phyloP scores from a whole-genome alignment of 2,113 vertebrate genomes.

The Erpornis zantholeuca region DNA sequence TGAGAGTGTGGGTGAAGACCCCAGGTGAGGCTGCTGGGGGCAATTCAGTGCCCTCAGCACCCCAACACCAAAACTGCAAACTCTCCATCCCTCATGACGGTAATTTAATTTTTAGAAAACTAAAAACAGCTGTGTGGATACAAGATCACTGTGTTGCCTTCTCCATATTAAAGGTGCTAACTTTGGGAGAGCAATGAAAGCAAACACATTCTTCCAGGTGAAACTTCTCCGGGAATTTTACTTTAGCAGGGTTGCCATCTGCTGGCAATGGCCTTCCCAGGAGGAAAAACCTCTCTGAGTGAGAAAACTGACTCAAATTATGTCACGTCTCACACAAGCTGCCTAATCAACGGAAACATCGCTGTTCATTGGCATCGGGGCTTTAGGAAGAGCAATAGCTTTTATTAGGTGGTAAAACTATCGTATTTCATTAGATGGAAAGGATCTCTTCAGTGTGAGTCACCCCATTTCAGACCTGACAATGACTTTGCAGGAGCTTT shows the following conservation, averaged over 20 bases:
- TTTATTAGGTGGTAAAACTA: background rate
- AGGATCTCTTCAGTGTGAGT: background rate
- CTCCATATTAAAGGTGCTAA: background rate
- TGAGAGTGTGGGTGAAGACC: too few relatives aligned
- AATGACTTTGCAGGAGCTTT: background rate
- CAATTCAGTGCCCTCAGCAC: background rate
- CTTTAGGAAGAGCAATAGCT: background rate
- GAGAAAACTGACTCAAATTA: background rate
- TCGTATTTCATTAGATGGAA: background rate
- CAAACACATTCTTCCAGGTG: background rate
- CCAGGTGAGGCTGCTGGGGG: background rate
- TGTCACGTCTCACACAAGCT: background rate
- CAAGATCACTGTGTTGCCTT: background rate
- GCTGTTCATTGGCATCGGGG: fast-evolving
- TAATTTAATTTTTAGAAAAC: background rate
- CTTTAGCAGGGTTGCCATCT: conserved; percentile 13
- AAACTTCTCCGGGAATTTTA: background rate
- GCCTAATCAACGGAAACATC: background rate
- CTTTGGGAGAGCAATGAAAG: background rate
- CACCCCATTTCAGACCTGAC: background rate
- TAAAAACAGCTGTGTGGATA: background rate
- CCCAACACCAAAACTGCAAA: background rate
- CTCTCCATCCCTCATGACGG: too few relatives aligned
- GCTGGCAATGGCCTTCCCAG: background rate
- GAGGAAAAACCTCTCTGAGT: background rate